Evolutionary conservation across 2,888 invertebrate species (phyloP).

Genomic region (Nyleta sp.): DNA sequence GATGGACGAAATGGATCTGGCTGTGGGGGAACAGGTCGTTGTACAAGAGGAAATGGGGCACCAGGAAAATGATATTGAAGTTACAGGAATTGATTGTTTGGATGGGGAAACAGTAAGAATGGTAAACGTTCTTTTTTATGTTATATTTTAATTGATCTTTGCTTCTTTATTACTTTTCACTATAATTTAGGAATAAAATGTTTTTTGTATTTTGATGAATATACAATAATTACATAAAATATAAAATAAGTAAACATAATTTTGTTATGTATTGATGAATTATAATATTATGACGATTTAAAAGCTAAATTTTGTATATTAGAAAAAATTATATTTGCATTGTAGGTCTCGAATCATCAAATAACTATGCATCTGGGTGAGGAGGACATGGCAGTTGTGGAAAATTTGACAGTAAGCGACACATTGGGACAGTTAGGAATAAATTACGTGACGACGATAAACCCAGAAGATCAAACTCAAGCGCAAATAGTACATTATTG

Average conservation of each 20-base stretch:
- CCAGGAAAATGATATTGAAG: constrained; percentile 76
- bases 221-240: too few relatives aligned
- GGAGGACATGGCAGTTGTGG: constrained; percentile 78
- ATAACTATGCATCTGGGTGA: constrained; percentile 79
- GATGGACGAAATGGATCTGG: constrained; percentile 78
- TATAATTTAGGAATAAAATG: too few relatives aligned
- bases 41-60: constrained; percentile 76
- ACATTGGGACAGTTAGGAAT: constrained; percentile 77
- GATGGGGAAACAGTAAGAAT: constrained; percentile 79
- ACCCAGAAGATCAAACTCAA: constrained; percentile 71
- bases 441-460: constrained; percentile 79
- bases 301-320: neutral
- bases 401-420: constrained; percentile 74
- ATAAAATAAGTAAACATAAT: too few relatives aligned
- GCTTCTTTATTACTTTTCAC: too few relatives aligned
- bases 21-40: constrained; percentile 77
- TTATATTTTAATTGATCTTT: too few relatives aligned
- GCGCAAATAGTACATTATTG: constrained; percentile 77
- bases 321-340: neutral
- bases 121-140: constrained; percentile 66
- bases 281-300: too few relatives aligned
- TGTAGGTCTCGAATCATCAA: constrained; percentile 78
- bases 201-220: too few relatives aligned
- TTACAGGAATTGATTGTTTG: constrained; percentile 76
- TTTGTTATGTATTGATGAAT: too few relatives aligned